A percentile compares a stretch with the other conserved stretches of the same genome.
phyloP scores from a whole-genome alignment of 2,797 vertebrate species.

The Pipistrellus nathusii region DNA sequence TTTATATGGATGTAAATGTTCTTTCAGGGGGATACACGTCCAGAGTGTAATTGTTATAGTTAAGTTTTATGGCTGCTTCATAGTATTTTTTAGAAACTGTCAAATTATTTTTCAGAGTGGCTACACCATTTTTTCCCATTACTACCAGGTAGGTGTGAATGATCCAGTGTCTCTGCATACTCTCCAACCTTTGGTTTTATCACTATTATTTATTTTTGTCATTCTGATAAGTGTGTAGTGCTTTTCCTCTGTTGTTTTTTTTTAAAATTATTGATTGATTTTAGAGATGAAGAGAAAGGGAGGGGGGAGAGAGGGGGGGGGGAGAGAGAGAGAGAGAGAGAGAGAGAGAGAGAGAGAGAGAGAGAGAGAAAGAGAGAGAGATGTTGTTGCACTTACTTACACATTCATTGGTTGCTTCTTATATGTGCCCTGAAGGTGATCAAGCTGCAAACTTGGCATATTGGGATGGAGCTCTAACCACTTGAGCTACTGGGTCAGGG shows the following conservation, averaged over 20 bases:
- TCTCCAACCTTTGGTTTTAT: background rate
- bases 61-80: background rate
- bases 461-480: too few species aligned
- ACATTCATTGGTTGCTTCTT: too few species aligned
- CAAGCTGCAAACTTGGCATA: too few species aligned
- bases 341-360: too few species aligned
- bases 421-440: too few species aligned
- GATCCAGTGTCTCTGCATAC: background rate
- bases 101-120: background rate
- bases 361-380: too few species aligned
- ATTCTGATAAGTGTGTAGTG: background rate
- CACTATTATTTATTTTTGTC: background rate
- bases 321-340: too few species aligned
- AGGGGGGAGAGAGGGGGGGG: too few species aligned
- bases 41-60: background rate
- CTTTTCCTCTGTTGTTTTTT: background rate
- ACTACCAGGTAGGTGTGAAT: background rate
- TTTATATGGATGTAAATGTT: background rate
- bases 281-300: background rate
- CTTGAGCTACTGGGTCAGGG: too few species aligned
- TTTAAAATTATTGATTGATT: background rate
- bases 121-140: background rate
- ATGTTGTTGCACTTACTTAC: too few species aligned
- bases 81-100: background rate
- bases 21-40: background rate